These are phyloP conservation scores for Chaetodon trifascialis DNA, from an alignment of 2,113 vertebrate genomes.

Conservation along the genomic window DNA sequence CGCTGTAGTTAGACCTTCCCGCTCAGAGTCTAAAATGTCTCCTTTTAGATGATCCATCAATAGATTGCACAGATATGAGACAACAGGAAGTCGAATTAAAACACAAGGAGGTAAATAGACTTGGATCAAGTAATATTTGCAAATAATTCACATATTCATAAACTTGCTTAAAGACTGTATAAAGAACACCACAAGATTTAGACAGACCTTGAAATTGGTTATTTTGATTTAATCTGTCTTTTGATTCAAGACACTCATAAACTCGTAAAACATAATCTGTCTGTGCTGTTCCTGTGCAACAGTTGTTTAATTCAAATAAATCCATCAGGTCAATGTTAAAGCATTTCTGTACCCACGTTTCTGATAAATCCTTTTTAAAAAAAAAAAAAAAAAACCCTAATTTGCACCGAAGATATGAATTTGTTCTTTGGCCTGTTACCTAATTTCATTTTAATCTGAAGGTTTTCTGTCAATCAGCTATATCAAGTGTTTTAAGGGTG, in stretches of 20 bases:
- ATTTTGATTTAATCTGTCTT: not conserved
- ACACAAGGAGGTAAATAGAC: conserved; percentile 7
- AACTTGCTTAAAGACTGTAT: conserved; percentile 34
- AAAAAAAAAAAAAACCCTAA: not conserved
- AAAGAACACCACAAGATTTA: conserved; percentile 1
- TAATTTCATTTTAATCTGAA: not conserved
- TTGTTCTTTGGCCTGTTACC: not conserved
- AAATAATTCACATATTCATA: conserved; percentile 24
- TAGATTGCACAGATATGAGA: conserved; percentile 40
- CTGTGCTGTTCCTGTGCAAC: not conserved
- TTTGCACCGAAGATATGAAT: not conserved
- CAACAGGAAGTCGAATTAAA: conserved; percentile 23
- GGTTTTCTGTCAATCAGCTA: no score
- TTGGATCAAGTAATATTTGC: conserved; percentile 40
- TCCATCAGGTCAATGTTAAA: not conserved
- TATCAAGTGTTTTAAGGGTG: not conserved
- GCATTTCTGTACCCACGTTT: not conserved
- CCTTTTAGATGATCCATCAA: conserved; percentile 13
- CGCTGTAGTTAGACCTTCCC: not conserved
- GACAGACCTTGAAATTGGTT: not conserved
- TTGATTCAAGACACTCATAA: not conserved
- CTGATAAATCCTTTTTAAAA: not conserved
- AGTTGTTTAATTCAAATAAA: not conserved
- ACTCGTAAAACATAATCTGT: not conserved
- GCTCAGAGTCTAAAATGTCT: conserved; percentile 27